phyloP scores from a whole-genome alignment of 2,888 invertebrate species.

The Aplocera efformata region DNA sequence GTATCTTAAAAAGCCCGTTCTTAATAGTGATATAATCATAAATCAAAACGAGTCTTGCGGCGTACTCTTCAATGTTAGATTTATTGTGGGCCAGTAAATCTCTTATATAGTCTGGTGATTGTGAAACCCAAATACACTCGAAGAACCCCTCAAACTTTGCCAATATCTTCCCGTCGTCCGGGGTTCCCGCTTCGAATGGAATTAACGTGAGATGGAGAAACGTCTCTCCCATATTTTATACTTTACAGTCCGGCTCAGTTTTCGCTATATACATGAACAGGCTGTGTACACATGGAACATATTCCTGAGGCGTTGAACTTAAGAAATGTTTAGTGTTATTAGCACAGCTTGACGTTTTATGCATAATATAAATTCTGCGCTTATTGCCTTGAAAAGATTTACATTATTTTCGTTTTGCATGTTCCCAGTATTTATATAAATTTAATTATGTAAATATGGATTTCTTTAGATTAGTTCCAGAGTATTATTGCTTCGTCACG shows the following conservation, averaged over 20 bases:
- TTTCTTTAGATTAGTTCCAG: no score
- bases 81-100: constrained; percentile 33
- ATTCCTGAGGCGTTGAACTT: constrained; percentile 14
- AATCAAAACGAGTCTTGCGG: constrained; percentile 9
- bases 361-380: constrained; percentile 15
- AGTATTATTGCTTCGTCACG: no score
- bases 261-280: constrained; percentile 5
- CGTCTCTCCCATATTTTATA: constrained; percentile 18
- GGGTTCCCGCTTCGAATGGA: constrained; percentile 31
- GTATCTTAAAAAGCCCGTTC: constrained; percentile 5
- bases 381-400: constrained; percentile 14
- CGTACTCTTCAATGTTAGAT: constrained; percentile 17
- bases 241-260: constrained; percentile 18
- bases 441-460: constrained; percentile 14
- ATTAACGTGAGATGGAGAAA: constrained; percentile 19
- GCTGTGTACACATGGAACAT: constrained; percentile 5
- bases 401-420: constrained; percentile 13
- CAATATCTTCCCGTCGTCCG: constrained; percentile 44
- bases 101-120: constrained; percentile 33
- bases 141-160: constrained; percentile 47
- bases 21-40: not conserved
- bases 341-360: constrained; percentile 24
- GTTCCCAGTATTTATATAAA: constrained; percentile 12
- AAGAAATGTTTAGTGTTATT: constrained; percentile 21
- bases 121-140: constrained; percentile 37